Base-by-base conservation (phyloP, 2,888 invertebrate genomes). In the Xestoiulus laeticollis region DNA sequence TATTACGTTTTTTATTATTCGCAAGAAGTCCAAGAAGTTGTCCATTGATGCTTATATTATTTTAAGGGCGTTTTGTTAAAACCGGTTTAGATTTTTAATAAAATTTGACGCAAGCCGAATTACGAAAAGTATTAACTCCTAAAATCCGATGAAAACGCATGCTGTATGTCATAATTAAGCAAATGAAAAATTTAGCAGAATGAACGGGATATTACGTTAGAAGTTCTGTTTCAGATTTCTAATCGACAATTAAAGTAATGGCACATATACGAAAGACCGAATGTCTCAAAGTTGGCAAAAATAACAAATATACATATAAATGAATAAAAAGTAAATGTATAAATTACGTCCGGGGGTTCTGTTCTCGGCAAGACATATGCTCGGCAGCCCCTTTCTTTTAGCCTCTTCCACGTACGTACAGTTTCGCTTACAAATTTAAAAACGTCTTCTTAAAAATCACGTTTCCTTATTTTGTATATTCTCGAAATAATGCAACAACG, bases 231-330 rank as follows among this genome's bases (percentile, higher is more conserved):
- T 22, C 22, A 78, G 78, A 78, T 78, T 78, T 78, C 30, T 78
- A 78, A 78, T 30, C 30, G 30, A 68, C 26, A 78, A 30, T 78
- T 78, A 78, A 78, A 78, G 30, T 30, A 32, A 78, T 78, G 78
- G 78, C 78, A 78, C 78, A 16, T 78, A 78, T 26, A 78, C 16
- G 78, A 32, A 32, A 78, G 78, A 78, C 30, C 14, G 30, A 30
- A 78, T 16, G 78, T 78, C 78, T 78, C 30, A 12, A 16, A 68
- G 26, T 78, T 78, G 78, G 78, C 78, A 78, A 78, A 38, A 78
- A 32, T 78, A 78, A 78, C 78, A 78, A 78, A 78, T 78, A 78
- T 78, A 78, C 78, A 78, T 32, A 78, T 78, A 78, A 78, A 78
- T 30, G 78, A 78, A 78, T 78, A 78, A 30, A 78, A 78, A 78